Conservation (phyloP, 2,113 vertebrate species). For the Plecotus auritus region DNA sequence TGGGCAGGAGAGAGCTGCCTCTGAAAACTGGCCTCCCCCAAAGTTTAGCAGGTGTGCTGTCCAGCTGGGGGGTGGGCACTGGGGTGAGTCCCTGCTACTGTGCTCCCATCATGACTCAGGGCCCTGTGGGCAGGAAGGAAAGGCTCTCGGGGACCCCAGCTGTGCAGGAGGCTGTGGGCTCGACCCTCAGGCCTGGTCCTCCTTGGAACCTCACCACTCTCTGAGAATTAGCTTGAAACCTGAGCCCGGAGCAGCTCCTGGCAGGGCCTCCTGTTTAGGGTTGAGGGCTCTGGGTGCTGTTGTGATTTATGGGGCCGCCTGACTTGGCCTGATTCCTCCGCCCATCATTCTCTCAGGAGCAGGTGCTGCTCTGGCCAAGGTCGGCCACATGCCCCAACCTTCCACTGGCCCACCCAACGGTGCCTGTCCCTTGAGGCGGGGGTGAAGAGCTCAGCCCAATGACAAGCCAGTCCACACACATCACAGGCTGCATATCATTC, state of each 20-base stretch:
- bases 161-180: neutral
- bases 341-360: neutral
- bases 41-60: neutral
- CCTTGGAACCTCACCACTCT: neutral
- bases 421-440: neutral
- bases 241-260: neutral
- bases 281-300: conserved; percentile 7
- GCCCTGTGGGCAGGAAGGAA: neutral
- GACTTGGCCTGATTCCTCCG: conserved; percentile 76
- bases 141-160: neutral
- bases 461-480: neutral
- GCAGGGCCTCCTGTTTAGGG: neutral
- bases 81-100: neutral
- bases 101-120: neutral
- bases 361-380: neutral
- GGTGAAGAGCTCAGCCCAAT: neutral
- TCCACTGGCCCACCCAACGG: neutral
- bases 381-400: conserved; percentile 3
- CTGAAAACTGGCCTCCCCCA: neutral
- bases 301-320: conserved; percentile 76
- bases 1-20: neutral
- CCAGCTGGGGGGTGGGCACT: neutral
- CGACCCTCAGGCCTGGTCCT: neutral
- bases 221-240: neutral
- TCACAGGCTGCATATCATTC: neutral